Evolutionary conservation across 2,797 vertebrate species (phyloP).

Genomic region (Megalops cyprinoides): DNA sequence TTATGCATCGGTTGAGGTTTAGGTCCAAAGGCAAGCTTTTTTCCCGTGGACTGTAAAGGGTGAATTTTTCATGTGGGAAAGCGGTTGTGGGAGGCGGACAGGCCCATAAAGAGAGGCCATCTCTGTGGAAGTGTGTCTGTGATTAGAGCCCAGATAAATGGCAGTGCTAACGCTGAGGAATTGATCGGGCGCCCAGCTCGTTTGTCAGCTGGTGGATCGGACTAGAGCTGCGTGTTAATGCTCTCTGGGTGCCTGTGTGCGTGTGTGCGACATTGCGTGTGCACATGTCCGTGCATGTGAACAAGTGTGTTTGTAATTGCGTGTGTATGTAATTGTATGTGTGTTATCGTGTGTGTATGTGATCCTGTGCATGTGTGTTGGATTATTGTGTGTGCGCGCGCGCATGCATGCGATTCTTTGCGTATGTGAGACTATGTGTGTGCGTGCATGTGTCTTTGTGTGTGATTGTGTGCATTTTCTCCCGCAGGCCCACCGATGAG

Average conservation of each 20-base stretch:
- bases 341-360: background rate
- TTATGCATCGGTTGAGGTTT: background rate
- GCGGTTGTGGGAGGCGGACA: background rate
- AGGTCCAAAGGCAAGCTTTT: background rate
- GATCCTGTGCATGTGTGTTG: background rate
- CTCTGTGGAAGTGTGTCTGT: background rate
- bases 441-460: background rate
- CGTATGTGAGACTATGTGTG: background rate
- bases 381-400: background rate
- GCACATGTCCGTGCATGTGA: background rate
- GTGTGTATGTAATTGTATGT: background rate
- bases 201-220: slow-evolving; percentile 9
- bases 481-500: slow-evolving; percentile 90
- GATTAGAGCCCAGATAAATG: background rate
- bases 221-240: background rate
- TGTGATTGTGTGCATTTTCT: background rate
- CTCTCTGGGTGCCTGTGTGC: background rate
- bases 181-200: slow-evolving; percentile 4
- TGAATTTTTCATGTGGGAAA: background rate
- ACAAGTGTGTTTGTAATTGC: background rate
- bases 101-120: background rate
- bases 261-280: background rate
- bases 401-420: background rate
- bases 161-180: background rate
- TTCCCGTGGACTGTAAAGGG: background rate